Base-by-base conservation (phyloP, 2,888 invertebrate species). In the Phalangium opilio region DNA sequence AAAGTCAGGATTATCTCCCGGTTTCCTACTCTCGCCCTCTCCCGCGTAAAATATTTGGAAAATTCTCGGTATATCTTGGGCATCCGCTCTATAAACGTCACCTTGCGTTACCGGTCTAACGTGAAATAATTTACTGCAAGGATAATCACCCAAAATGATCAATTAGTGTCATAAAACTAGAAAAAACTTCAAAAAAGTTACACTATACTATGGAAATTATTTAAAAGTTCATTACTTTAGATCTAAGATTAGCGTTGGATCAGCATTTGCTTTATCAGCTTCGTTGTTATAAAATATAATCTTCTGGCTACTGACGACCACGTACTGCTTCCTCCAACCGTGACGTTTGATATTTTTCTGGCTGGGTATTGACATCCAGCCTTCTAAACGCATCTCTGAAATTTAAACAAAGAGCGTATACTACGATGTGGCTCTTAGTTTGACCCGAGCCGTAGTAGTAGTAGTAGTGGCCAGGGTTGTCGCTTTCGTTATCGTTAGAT, bases 11-110 rank as follows among this genome's bases (percentile, higher is more conserved):
- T 45, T 61, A 38, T 69, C 68, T 17, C 64, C 67, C 32, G 68
- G 69, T 53, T 70, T 71, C 47, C 66, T 64, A 57, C 67, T 68
- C 61, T 91, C 91, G 45, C 93, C 93, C 73, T 95, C 93, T 53
- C 91, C 93, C 55, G 95, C 93, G 70, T 96, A 96, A 62, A 96
- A 50, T 61, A 78, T 78, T 73, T 79, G 79, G 73, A 98, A 96
- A 71, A 98, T 98, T 69, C 91, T 81, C 61, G 96, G 96, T 70
- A 98, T 91, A 75, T 96, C 93, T 78, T 89, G 90, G 68, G 91
- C 87, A 75, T 95, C 93, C 47, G 93, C 96, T 66, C 95, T 81
- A 67, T 96, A 93, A 61, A 96, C 95, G 75, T 98, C 98, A 61
- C 95, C 95, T 70, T 95, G 95, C 54, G 96, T 95, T 58, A 98